Evolutionary conservation across 2,888 invertebrate genomes (phyloP).

Genomic region (Phanerotoma sp.): DNA sequence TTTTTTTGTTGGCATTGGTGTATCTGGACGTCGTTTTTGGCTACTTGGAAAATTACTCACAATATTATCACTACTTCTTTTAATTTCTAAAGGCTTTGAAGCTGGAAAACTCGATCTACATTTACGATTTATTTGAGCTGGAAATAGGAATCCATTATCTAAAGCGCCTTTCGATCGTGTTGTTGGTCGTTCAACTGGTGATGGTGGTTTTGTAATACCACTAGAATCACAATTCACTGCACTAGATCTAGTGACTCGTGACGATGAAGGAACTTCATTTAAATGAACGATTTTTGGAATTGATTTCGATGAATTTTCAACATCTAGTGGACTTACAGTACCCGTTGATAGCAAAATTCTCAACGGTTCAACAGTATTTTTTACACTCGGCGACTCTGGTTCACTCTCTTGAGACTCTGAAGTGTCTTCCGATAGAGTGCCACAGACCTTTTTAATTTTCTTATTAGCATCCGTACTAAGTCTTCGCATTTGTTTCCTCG

Average conservation of each 20-base stretch:
- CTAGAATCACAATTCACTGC: neutral
- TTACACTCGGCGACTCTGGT: neutral
- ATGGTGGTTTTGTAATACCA: neutral
- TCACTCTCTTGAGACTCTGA: neutral
- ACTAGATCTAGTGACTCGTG: slow-evolving; percentile 31
- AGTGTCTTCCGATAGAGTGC: slow-evolving; percentile 9
- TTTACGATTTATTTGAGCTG: slow-evolving; percentile 29
- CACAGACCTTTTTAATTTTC: slow-evolving; percentile 14
- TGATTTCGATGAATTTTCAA: too few species aligned
- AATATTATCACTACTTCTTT: slow-evolving; percentile 10
- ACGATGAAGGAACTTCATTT: slow-evolving; percentile 10
- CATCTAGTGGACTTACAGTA: neutral
- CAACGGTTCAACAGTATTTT: neutral
- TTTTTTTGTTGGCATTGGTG: slow-evolving; percentile 41
- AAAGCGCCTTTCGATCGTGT: slow-evolving; percentile 36
- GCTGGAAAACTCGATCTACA: slow-evolving; percentile 26
- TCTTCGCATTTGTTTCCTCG: neutral
- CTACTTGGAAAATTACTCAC: slow-evolving; percentile 13
- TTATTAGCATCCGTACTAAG: neutral
- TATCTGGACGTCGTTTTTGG: slow-evolving; percentile 43
- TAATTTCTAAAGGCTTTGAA: slow-evolving; percentile 6
- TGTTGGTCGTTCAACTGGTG: slow-evolving; percentile 32
- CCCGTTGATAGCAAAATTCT: slow-evolving; percentile 2
- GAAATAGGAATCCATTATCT: slow-evolving; percentile 43
- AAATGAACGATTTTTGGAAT: neutral